phyloP scores from a whole-genome alignment of 2,113 vertebrate species.

The Telmatochromis sp. region DNA sequence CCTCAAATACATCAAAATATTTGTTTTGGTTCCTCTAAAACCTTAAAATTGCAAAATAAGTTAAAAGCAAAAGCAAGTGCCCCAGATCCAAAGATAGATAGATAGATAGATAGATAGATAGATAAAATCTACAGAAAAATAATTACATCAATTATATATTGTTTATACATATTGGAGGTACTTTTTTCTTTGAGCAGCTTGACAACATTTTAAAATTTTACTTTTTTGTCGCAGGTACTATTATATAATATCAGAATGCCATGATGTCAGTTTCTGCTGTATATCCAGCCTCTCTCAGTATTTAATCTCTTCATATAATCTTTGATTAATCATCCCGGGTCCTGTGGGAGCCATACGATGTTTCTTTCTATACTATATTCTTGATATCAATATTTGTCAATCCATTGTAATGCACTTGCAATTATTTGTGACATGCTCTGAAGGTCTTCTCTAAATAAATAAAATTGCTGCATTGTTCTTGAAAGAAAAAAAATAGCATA shows the following conservation, averaged over 20 bases:
- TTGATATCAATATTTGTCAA: neutral
- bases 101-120: neutral
- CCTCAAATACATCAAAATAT: neutral
- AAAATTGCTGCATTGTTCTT: neutral
- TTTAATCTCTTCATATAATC: neutral
- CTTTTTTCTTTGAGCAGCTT: neutral
- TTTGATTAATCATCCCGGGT: neutral
- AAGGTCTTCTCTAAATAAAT: neutral
- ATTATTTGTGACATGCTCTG: neutral
- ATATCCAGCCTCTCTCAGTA: neutral
- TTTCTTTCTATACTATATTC: neutral
- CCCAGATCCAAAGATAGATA: neutral
- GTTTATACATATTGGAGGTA: neutral
- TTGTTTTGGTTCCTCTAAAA: neutral
- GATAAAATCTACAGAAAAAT: neutral
- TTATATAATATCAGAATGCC: neutral
- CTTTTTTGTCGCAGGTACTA: neutral
- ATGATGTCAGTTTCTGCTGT: neutral
- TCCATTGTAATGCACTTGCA: neutral
- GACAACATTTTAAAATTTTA: neutral
- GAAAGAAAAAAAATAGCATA: neutral
- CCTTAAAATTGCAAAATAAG: neutral
- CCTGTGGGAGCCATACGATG: neutral
- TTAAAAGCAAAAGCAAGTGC: neutral
- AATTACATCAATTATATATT: neutral